Percentiles rank a stretch among this genome's conserved stretches.
Evolutionary conservation across 1,140 invertebrate species (phyloP).

Genomic region (Bombus impatiens): DNA sequence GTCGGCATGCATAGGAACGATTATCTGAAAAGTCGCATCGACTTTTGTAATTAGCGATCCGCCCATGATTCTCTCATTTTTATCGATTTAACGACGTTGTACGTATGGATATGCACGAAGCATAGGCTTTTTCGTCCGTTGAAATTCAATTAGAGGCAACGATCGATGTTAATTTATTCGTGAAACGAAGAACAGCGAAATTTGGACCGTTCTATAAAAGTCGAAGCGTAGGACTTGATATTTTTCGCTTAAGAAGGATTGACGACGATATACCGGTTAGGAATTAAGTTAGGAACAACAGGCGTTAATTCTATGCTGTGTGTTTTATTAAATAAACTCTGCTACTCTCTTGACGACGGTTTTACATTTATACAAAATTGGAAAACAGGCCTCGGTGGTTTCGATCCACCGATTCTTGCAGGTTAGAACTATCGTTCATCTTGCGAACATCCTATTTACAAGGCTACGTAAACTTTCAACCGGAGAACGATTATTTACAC

Average conservation of each 20-base stretch:
- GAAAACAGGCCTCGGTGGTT: slow-evolving; percentile 33
- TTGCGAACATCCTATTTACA: slow-evolving; percentile 52
- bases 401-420: background rate
- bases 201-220: too few species aligned
- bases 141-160: too few species aligned
- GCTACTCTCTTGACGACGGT: slow-evolving; percentile 58
- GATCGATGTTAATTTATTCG: too few species aligned
- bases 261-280: background rate
- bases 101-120: too few species aligned
- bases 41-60: slow-evolving; percentile 34
- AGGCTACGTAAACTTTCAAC: background rate
- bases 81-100: too few species aligned
- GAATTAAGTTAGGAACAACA: background rate
- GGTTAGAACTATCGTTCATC: background rate
- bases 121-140: too few species aligned
- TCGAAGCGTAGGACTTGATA: background rate
- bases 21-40: background rate
- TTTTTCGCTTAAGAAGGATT: background rate
- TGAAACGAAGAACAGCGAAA: too few species aligned
- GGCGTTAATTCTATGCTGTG: slow-evolving; percentile 39
- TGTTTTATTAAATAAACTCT: slow-evolving; percentile 75
- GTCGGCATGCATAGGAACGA: background rate
- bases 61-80: background rate
- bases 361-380: slow-evolving; percentile 81
- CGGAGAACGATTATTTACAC: slow-evolving; percentile 51